Base-by-base conservation (phyloP, 2,113 vertebrate genomes). In the Anser brachyrhynchus region DNA sequence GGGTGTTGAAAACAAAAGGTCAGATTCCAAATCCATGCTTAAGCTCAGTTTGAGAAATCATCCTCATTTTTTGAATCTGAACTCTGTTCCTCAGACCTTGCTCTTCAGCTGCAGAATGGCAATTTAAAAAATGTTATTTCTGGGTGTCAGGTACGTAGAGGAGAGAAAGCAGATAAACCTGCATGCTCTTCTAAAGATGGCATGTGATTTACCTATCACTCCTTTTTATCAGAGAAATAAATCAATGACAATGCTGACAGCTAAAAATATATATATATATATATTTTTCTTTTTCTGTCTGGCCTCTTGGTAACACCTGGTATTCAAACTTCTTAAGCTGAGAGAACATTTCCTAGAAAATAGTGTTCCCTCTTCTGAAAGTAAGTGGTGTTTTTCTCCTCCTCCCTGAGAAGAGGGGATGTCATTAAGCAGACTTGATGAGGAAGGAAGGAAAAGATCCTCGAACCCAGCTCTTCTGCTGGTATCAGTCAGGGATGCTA, bases 401-500 rank as follows among this genome's bases (percentile, higher is more conserved):
- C 18, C 13, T 20, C 8, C 6, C 6, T 49, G 66, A 46, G 44
- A 62, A 5, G 3, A 49, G 15, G 9, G 13, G 25, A 51, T 41
- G 23, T 67, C 9, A 7, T 75, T 87, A 80, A 84, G 39, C 28
- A 37, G 31, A 64, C 52, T 29, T 69, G 25, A 44, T 43, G 52
- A 46, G 43, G 18, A 71, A 55, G 33, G 15, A 31, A 65, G 10
- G 28, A 37, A n/a, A 28, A 17, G 23, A 29, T 54, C 49, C 72
- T 85, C 79, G 58, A 64, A 89, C 19, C 17, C 17, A 52, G 23
- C 17, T 52, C 17, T 35, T 85, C 73, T 66, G 29, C 41, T 91
- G n/a, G 54, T 4, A 0, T 73, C 37, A 87, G 49, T 26, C 8
- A 44, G n/a, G 29, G 31, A 7, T 52, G 15, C 3, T 0, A 4